Percentiles rank a stretch among this genome's conserved stretches.
These are phyloP conservation scores for Globodera rostochiensis DNA, from an alignment of 1,140 invertebrate species.

Conservation along the genomic window DNA sequence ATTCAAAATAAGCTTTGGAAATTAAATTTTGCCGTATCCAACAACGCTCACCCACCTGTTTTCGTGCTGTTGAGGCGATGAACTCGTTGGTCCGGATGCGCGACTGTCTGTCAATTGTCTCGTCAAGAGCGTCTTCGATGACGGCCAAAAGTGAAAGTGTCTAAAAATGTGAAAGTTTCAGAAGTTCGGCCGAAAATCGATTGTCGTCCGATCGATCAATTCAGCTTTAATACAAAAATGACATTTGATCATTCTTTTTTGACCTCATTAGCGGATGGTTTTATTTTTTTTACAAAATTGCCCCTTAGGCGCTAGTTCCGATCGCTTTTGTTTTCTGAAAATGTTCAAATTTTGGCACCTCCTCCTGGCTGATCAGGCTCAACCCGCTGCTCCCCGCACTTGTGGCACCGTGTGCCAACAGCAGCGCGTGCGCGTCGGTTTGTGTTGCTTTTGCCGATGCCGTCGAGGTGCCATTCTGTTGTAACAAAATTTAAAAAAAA, in stretches of 20 bases:
- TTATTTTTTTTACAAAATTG: conserved; percentile 18
- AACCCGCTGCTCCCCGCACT: conserved; percentile 21
- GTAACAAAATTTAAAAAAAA: not conserved
- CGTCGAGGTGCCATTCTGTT: not conserved
- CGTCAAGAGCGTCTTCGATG: conserved; percentile 48
- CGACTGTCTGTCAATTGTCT: conserved; percentile 49
- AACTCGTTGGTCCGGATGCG: conserved; percentile 35
- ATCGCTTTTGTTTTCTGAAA: conserved; percentile 1
- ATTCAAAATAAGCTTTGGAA: not conserved
- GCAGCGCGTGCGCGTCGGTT: not conserved
- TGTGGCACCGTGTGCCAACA: not conserved
- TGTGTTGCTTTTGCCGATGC: not conserved
- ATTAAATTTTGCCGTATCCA: conserved; percentile 5
- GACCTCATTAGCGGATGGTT: not conserved
- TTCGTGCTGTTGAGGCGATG: conserved; percentile 45
- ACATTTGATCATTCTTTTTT: conserved; percentile 36
- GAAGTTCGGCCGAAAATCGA: no score
- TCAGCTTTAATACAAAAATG: no score
- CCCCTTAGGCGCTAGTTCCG: not conserved
- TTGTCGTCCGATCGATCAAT: no score
- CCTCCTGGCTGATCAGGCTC: conserved; percentile 37
- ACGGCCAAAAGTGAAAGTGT: conserved; percentile 41
- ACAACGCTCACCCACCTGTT: conserved; percentile 29
- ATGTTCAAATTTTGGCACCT: not conserved
- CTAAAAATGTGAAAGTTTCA: not conserved